Conservation (phyloP, 2,113 vertebrate genomes). For the Calypte anna region DNA sequence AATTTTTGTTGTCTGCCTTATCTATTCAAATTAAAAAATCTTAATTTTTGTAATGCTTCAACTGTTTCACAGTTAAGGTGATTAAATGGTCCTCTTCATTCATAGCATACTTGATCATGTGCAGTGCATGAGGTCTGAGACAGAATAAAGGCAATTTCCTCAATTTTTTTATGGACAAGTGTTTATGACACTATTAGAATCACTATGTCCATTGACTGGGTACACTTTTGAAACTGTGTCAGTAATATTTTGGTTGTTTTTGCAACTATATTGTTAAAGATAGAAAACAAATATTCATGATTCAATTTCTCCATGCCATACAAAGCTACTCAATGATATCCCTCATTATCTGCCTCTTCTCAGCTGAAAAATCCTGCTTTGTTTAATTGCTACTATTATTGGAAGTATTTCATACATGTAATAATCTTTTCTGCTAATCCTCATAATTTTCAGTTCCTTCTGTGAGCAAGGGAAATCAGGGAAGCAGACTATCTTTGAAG, state of each 20-base stretch:
- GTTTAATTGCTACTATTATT: background rate
- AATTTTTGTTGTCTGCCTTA: background rate
- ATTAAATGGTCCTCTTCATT: background rate
- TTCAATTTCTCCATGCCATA: background rate
- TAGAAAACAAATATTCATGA: background rate
- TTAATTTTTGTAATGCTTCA: background rate
- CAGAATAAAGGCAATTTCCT: background rate
- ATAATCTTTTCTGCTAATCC: background rate
- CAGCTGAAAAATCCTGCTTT: background rate
- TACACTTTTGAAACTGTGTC: background rate
- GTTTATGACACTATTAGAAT: background rate
- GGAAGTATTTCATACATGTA: background rate
- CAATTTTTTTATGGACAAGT: background rate
- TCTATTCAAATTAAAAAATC: background rate
- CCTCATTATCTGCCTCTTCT: background rate
- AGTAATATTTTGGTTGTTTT: background rate
- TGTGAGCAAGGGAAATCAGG: background rate
- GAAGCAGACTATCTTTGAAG: background rate
- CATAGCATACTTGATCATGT: background rate
- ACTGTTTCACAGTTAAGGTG: background rate
- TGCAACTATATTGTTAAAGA: background rate
- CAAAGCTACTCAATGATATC: background rate
- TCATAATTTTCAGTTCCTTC: background rate
- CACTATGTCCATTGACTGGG: background rate
- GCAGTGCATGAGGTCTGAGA: background rate